These are phyloP conservation scores for Panulirus ornatus DNA, from an alignment of 1,140 invertebrate species.

Conservation along the genomic window DNA sequence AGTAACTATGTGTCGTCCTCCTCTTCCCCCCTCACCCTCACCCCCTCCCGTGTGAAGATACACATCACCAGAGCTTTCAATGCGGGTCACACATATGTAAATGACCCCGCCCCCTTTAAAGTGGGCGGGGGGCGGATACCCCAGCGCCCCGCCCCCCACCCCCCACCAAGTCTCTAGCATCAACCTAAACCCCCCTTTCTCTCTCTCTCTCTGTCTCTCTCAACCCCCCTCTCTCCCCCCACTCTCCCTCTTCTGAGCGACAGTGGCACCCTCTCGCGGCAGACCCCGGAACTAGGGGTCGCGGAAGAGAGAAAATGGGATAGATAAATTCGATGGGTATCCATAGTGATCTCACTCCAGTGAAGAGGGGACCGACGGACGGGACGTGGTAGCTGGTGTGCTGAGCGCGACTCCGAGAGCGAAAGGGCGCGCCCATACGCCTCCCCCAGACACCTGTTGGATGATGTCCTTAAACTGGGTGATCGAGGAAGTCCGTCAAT, in stretches of 20 bases:
- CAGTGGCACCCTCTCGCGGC: conserved; percentile 58
- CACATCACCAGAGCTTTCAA: conserved; percentile 68
- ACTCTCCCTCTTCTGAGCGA: conserved; percentile 40
- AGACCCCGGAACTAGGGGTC: conserved; percentile 54
- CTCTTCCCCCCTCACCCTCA: too few species aligned
- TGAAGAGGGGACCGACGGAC: too few species aligned
- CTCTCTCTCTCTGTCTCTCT: neutral
- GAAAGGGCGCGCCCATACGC: too few species aligned
- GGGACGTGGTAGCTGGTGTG: conserved; percentile 5
- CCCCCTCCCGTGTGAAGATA: conserved; percentile 38
- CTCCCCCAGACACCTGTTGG: neutral
- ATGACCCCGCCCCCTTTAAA: conserved; percentile 71
- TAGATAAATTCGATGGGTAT: conserved; percentile 56
- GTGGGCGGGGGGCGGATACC: conserved; percentile 40
- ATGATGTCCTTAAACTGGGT: too few species aligned
- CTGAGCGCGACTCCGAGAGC: neutral
- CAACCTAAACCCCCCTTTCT: neutral
- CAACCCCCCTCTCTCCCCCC: conserved; percentile 6
- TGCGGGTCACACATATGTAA: conserved; percentile 73
- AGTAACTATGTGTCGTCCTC: neutral
- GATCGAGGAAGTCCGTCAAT: too few species aligned
- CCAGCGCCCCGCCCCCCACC: neutral
- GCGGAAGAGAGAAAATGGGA: conserved; percentile 62
- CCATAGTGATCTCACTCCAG: conserved; percentile 30
- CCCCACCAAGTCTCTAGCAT: neutral